phyloP scores from a whole-genome alignment of 2,888 invertebrate species.

The Tenthredo livida region DNA sequence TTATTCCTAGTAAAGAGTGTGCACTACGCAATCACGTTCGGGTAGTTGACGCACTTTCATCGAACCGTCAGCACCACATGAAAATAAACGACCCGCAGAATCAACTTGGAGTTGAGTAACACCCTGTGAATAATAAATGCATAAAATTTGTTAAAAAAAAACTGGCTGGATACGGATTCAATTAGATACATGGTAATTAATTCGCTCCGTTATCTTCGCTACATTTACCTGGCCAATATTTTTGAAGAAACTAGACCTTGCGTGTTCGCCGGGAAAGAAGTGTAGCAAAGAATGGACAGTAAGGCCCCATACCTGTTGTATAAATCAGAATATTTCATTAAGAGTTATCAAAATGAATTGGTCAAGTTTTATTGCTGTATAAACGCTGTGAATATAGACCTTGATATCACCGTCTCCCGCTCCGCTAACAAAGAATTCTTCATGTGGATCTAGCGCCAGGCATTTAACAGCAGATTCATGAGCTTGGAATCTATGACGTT shows the following conservation, averaged over 20 bases:
- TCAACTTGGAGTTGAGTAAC: constrained; percentile 98
- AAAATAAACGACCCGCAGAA: constrained; percentile 93
- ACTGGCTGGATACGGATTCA: too few species aligned
- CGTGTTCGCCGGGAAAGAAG: constrained; percentile 96
- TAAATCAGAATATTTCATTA: constrained; percentile 55
- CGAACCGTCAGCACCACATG: constrained; percentile 99
- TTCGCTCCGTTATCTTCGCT: background rate
- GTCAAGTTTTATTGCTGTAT: constrained; percentile 50
- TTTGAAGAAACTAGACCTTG: constrained; percentile 97
- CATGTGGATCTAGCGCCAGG: constrained; percentile 95
- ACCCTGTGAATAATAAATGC: constrained; percentile 80
- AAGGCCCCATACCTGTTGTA: constrained; percentile 93
- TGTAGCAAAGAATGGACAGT: constrained; percentile 92
- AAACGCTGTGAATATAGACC: constrained; percentile 78
- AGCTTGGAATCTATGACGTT: constrained; percentile 92
- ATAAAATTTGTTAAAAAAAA: too few species aligned
- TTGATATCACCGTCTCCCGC: constrained; percentile 96
- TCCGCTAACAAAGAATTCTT: constrained; percentile 98
- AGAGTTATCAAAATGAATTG: constrained; percentile 1
- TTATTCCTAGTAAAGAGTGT: constrained; percentile 79
- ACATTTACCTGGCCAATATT: constrained; percentile 89
- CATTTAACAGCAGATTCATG: constrained; percentile 97
- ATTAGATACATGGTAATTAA: too few species aligned
- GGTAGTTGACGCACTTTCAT: constrained; percentile 98
- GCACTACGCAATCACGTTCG: constrained; percentile 85